Base-by-base conservation (phyloP, 2,888 invertebrate genomes). In the Epinotia nisella region DNA sequence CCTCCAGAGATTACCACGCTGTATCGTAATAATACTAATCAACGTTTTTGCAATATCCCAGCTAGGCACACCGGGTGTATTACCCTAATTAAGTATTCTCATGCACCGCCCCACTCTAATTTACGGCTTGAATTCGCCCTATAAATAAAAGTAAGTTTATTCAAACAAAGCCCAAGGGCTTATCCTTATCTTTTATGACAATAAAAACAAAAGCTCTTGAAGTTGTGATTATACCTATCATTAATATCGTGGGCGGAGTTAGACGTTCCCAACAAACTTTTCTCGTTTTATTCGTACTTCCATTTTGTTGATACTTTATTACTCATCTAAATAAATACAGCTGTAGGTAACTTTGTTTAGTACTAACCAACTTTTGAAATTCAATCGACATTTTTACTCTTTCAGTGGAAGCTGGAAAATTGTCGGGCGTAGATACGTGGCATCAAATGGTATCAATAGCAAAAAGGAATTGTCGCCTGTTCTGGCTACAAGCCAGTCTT, bases 401-500 rank as follows among this genome's bases (percentile, higher is more conserved):
- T 53, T 24, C 17, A 19, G 13, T 53, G 4, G 56, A 62, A 61
- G 41, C 65, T 64, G 41, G 65, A 66, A 61, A 72, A 67, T 61
- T 29, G 55, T 81, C 73, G 55, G 70, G 70, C 60, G 61, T 75
- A 64, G 56, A 59, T 70, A 76, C 73, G 74, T 76, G 75, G 76
- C 78, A 80, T 80, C 78, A 82, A 86, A 87, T 83, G 85, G 82
- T 82, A 88, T 85, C 82, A 86, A 85, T 83, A 79, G 81, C 79
- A 78, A 81, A 85, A 85, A 86, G 80, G 84, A 82, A 85, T 87
- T 86, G 86, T 87, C 85, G 80, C 84, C 77, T 75, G 53, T 75
- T 64, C 83, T 90, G 90, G 90, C 90, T 77, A 70, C 15, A 59
- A 81, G 88, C 90, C 90, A 90, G 80, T 75, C 77, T 76, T 77